Evolutionary conservation across 2,888 invertebrate species (phyloP).

Genomic region (Agrochola lychnidis): DNA sequence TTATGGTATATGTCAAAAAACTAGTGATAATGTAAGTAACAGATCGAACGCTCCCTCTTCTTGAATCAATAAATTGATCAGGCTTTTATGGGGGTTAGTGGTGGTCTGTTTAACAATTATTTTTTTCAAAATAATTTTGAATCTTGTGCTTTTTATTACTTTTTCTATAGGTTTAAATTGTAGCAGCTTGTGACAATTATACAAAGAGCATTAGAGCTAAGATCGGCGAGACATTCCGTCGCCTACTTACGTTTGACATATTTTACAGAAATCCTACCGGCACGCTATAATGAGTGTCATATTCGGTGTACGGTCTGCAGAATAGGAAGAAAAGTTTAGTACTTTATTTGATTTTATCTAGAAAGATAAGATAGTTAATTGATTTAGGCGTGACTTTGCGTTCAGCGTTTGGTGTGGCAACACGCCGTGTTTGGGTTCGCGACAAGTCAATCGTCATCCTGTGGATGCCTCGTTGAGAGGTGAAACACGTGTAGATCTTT

Average conservation of each 20-base stretch:
- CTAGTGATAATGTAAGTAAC: background rate
- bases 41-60: too few relatives aligned
- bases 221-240: constrained; percentile 68
- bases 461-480: too few relatives aligned
- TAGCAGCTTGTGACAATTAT: constrained; percentile 60
- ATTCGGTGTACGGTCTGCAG: constrained; percentile 81
- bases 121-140: background rate
- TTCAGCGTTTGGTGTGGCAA: too few relatives aligned
- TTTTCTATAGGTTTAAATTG: constrained; percentile 15
- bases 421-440: too few relatives aligned
- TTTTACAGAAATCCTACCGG: constrained; percentile 88
- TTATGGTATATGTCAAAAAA: background rate
- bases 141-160: background rate
- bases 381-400: too few relatives aligned
- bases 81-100: too few relatives aligned
- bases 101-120: background rate
- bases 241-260: constrained; percentile 88
- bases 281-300: constrained; percentile 89
- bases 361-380: too few relatives aligned
- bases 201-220: constrained; percentile 66
- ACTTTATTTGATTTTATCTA: too few relatives aligned
- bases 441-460: too few relatives aligned
- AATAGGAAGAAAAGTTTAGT: constrained; percentile 19
- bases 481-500: too few relatives aligned
- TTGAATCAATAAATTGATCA: background rate